phyloP scores from a whole-genome alignment of 2,888 invertebrate genomes.

The Mesorhabditis spiculigera region DNA sequence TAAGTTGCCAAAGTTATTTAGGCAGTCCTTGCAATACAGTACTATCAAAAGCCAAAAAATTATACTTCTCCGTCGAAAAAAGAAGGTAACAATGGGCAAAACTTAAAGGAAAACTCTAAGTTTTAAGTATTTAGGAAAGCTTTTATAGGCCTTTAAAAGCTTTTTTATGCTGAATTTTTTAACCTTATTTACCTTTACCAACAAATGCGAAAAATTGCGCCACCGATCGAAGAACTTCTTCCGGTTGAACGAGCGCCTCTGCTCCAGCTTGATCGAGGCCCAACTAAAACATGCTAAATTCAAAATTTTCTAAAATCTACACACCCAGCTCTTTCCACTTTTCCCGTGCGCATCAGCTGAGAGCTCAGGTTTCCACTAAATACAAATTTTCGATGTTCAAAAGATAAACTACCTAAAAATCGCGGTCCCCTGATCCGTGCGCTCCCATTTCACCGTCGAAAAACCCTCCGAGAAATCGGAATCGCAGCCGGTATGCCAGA shows the following conservation, averaged over 20 bases:
- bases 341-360: not conserved
- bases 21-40: too few species aligned
- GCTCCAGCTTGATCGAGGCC: constrained; percentile 52
- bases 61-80: too few species aligned
- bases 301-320: not conserved
- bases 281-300: constrained; percentile 31
- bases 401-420: constrained; percentile 29
- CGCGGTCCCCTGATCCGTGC: constrained; percentile 44
- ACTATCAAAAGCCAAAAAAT: too few species aligned
- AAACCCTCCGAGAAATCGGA: constrained; percentile 54
- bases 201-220: constrained; percentile 49
- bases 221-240: constrained; percentile 46
- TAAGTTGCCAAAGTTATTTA: too few species aligned
- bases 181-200: constrained; percentile 39
- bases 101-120: too few species aligned
- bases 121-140: too few species aligned
- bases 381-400: not conserved
- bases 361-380: constrained; percentile 8
- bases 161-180: too few species aligned
- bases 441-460: constrained; percentile 35
- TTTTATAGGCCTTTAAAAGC: too few species aligned
- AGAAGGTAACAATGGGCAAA: too few species aligned
- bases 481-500: constrained; percentile 53
- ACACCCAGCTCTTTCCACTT: not conserved
- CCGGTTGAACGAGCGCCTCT: constrained; percentile 42